Evolutionary conservation across 1,140 invertebrate species (phyloP).

Genomic region (Drosophila orosa): DNA sequence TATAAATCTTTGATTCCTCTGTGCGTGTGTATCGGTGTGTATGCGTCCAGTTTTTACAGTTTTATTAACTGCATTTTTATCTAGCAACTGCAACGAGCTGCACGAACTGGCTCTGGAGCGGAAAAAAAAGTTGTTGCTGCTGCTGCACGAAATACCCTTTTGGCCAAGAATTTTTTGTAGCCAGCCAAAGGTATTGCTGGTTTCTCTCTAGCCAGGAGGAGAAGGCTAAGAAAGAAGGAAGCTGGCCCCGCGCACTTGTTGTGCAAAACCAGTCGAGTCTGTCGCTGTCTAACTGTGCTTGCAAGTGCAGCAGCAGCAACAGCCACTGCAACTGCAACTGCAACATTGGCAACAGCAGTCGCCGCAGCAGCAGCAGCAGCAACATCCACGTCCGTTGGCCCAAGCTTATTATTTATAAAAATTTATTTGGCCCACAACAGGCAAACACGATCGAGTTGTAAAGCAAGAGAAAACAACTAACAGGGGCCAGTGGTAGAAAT

Average conservation of each 20-base stretch:
- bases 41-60: slow-evolving; percentile 83
- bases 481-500: slow-evolving; percentile 41
- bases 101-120: slow-evolving; percentile 81
- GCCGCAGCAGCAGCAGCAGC: slow-evolving; percentile 1
- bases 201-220: slow-evolving; percentile 29
- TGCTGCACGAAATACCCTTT: slow-evolving; percentile 82
- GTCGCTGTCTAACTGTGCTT: slow-evolving; percentile 75
- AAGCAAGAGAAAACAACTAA: slow-evolving; percentile 31
- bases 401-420: slow-evolving; percentile 74
- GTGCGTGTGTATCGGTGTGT: slow-evolving; percentile 44
- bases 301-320: slow-evolving; percentile 62
- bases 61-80: slow-evolving; percentile 83
- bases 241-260: slow-evolving; percentile 73
- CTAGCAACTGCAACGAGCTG: slow-evolving; percentile 75
- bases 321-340: slow-evolving; percentile 52
- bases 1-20: slow-evolving; percentile 44
- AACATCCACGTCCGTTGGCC: slow-evolving; percentile 60
- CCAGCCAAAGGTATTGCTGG: slow-evolving; percentile 58
- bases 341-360: slow-evolving; percentile 24
- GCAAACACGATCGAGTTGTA: slow-evolving; percentile 73
- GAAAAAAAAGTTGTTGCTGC: slow-evolving; percentile 66
- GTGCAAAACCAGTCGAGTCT: slow-evolving; percentile 74
- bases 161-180: slow-evolving; percentile 72
- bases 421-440: slow-evolving; percentile 79
- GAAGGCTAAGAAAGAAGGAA: slow-evolving; percentile 54